Conservation (phyloP, 1,140 invertebrate species). For the Armadillidium nasatum region DNA sequence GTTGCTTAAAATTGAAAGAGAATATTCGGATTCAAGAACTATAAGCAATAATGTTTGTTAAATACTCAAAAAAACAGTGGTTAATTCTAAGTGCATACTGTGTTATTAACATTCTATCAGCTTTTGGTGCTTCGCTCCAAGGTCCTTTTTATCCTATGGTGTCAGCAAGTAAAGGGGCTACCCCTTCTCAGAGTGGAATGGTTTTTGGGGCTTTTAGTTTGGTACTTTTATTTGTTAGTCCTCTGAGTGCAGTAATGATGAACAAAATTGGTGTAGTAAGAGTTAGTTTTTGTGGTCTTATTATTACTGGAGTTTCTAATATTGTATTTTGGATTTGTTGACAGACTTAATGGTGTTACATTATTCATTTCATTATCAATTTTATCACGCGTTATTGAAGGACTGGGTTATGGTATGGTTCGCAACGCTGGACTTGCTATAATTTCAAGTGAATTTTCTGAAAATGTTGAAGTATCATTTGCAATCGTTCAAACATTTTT, state of each 20-base stretch:
- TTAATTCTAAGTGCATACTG: slow-evolving; percentile 2
- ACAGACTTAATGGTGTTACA: too few relatives aligned
- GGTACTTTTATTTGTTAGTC: slow-evolving; percentile 24
- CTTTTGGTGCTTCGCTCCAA: slow-evolving; percentile 19
- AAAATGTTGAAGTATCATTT: slow-evolving; percentile 22
- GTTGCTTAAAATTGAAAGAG: too few relatives aligned
- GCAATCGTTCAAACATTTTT: slow-evolving; percentile 23
- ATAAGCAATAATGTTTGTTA: background rate
- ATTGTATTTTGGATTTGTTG: background rate
- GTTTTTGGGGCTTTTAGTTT: slow-evolving; percentile 23
- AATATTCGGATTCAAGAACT: too few relatives aligned
- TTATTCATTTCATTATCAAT: too few relatives aligned
- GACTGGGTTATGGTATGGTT: slow-evolving; percentile 17
- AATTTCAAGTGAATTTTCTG: slow-evolving; percentile 25
- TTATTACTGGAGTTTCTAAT: slow-evolving; percentile 9
- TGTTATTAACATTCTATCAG: slow-evolving; percentile 9
- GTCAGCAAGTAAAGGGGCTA: slow-evolving; percentile 22
- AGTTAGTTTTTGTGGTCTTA: slow-evolving; percentile 16
- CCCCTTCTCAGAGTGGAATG: slow-evolving; percentile 18
- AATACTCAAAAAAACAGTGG: slow-evolving; percentile 20
- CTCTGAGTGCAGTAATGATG: slow-evolving; percentile 7
- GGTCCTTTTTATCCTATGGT: slow-evolving; percentile 24
- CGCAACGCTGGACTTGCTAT: slow-evolving; percentile 11
- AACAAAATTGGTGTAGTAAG: slow-evolving; percentile 7
- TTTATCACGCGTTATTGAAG: too few relatives aligned